Evolutionary conservation across 2,888 invertebrate genomes (phyloP).

Genomic region (Pyralis farinalis): DNA sequence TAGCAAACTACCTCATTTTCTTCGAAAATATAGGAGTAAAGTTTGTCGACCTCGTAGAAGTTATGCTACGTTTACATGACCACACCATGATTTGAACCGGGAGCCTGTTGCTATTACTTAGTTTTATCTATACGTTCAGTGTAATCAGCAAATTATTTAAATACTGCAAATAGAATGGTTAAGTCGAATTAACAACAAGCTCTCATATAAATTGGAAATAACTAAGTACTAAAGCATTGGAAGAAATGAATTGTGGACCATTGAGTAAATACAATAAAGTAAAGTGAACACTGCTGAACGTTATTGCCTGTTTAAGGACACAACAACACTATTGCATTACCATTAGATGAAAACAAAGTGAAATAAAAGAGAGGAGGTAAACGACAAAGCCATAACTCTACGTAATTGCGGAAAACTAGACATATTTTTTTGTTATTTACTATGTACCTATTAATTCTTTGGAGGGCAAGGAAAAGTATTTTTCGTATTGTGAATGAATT

Average conservation of each 20-base stretch:
- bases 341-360: constrained; percentile 9
- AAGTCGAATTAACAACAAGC: too few species aligned
- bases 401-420: constrained; percentile 12
- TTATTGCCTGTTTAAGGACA: constrained; percentile 7
- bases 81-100: too few species aligned
- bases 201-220: too few species aligned
- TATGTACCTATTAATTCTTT: constrained; percentile 4
- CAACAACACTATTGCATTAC: constrained; percentile 13
- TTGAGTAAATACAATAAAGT: constrained; percentile 2
- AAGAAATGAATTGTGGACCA: not conserved
- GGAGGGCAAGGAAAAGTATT: not conserved
- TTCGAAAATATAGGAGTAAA: too few species aligned
- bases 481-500: not conserved
- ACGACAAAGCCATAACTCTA: constrained; percentile 17
- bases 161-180: too few species aligned
- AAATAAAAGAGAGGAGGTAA: constrained; percentile 12
- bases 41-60: too few species aligned
- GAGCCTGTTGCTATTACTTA: too few species aligned
- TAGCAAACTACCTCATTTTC: too few species aligned
- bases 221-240: not conserved
- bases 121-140: too few species aligned
- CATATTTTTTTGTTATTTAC: constrained; percentile 9
- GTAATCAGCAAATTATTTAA: too few species aligned
- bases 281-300: constrained; percentile 1
- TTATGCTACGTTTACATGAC: too few species aligned